These are phyloP conservation scores for Eupithecia subumbrata DNA, from an alignment of 2,888 invertebrate genomes.

Conservation along the genomic window DNA sequence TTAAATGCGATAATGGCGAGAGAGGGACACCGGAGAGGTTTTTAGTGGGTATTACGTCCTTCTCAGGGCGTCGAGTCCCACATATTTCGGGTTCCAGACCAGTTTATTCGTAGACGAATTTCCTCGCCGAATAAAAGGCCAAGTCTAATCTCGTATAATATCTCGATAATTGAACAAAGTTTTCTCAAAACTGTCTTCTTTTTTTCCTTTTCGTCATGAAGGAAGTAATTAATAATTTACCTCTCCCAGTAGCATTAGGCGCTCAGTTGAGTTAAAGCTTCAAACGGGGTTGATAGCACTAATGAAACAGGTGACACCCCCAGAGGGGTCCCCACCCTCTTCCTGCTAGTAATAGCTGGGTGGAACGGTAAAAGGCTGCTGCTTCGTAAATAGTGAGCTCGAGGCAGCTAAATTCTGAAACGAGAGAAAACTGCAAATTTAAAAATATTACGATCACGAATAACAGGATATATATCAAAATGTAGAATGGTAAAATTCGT, in stretches of 20 bases:
- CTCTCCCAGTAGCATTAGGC: conserved; percentile 13
- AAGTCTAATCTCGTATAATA: not conserved
- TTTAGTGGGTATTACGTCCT: too few relatives aligned
- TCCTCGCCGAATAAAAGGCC: too few relatives aligned
- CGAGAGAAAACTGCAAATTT: conserved; percentile 25
- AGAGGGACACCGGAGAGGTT: too few relatives aligned
- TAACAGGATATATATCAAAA: not conserved
- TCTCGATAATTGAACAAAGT: not conserved
- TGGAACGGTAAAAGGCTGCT: conserved; percentile 31
- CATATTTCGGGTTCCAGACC: too few relatives aligned
- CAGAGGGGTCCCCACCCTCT: conserved; percentile 31
- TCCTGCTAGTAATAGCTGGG: conserved; percentile 36
- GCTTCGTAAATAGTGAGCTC: conserved; percentile 31
- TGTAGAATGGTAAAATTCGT: not conserved
- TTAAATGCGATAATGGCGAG: too few relatives aligned
- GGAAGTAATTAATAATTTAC: not conserved
- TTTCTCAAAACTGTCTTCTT: not conserved
- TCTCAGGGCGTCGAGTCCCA: too few relatives aligned
- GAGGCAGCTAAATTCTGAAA: not conserved
- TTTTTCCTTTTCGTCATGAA: not conserved
- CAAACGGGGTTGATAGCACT: conserved; percentile 36
- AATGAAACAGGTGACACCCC: conserved; percentile 42
- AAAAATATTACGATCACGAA: not conserved
- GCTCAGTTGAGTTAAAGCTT: conserved; percentile 36
- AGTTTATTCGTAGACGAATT: too few relatives aligned